Conservation (phyloP, 1,140 invertebrate species). For the Drosophila azteca region DNA sequence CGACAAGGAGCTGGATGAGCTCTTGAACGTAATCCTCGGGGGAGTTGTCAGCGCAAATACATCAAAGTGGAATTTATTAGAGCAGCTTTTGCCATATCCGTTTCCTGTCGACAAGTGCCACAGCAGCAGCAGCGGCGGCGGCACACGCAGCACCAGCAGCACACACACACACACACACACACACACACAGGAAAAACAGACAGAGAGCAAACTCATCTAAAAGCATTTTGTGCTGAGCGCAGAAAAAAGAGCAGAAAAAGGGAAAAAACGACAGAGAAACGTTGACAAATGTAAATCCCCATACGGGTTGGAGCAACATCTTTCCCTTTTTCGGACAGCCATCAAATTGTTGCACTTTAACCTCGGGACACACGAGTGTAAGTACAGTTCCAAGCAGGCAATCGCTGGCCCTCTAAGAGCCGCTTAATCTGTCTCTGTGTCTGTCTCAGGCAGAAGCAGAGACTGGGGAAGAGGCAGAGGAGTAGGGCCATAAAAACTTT, state of each 20-base stretch:
- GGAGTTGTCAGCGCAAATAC: constrained; percentile 49
- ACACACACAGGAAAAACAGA: no score
- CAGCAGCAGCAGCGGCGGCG: constrained; percentile 3
- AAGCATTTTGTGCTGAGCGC: constrained; percentile 17
- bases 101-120: constrained; percentile 45
- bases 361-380: constrained; percentile 34
- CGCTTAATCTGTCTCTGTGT: constrained; percentile 36
- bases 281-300: constrained; percentile 49
- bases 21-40: constrained; percentile 7
- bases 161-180: no score
- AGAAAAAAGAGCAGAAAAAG: neutral
- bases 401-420: constrained; percentile 5
- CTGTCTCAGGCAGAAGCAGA: constrained; percentile 19
- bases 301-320: constrained; percentile 1
- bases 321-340: neutral
- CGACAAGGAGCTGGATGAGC: constrained; percentile 6
- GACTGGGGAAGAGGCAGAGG: constrained; percentile 1
- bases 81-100: constrained; percentile 48
- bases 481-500: constrained; percentile 34
- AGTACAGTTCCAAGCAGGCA: constrained; percentile 1
- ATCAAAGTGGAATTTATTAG: constrained; percentile 51
- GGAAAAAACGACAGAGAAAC: constrained; percentile 11
- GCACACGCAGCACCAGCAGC: no score
- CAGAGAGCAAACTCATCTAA: constrained; percentile 21
- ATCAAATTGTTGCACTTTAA: constrained; percentile 40